These are phyloP conservation scores for Glaucidium brasilianum DNA, from an alignment of 2,113 vertebrate genomes.

Conservation along the genomic window DNA sequence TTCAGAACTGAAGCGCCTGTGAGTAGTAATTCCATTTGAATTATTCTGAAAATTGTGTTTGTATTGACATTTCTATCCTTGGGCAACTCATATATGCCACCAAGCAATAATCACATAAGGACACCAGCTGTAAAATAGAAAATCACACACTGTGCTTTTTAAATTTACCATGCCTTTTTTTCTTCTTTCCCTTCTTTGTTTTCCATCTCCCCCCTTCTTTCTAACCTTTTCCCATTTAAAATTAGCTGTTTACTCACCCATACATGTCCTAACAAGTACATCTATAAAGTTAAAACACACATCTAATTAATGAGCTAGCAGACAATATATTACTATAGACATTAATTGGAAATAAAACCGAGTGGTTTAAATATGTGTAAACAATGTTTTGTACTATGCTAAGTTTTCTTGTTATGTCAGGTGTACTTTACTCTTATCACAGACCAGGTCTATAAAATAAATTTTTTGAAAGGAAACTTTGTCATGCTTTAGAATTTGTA, in stretches of 20 bases:
- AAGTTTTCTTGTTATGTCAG: neutral
- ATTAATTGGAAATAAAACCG: neutral
- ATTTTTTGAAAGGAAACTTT: neutral
- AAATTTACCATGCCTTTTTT: neutral
- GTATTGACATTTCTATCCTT: slow-evolving; percentile 28
- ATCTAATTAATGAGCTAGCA: neutral
- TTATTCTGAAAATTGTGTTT: slow-evolving; percentile 40
- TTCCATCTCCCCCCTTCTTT: neutral
- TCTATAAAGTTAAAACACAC: neutral
- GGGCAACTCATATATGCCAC: slow-evolving; percentile 8
- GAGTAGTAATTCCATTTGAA: slow-evolving; percentile 75
- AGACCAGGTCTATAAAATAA: neutral
- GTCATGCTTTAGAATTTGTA: neutral
- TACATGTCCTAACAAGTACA: neutral
- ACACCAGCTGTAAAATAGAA: neutral
- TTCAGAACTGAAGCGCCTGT: slow-evolving; percentile 81
- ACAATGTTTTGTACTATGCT: neutral
- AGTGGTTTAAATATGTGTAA: neutral
- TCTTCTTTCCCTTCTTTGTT: neutral
- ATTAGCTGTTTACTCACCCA: neutral
- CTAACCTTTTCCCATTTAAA: neutral
- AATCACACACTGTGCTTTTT: neutral
- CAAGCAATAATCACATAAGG: slow-evolving; percentile 14
- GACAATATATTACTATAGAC: neutral
- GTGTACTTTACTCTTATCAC: neutral